Percentiles rank a stretch among this genome's conserved stretches.
Conservation (phyloP, 2,888 invertebrate species). For the Tetranychus piercei region DNA sequence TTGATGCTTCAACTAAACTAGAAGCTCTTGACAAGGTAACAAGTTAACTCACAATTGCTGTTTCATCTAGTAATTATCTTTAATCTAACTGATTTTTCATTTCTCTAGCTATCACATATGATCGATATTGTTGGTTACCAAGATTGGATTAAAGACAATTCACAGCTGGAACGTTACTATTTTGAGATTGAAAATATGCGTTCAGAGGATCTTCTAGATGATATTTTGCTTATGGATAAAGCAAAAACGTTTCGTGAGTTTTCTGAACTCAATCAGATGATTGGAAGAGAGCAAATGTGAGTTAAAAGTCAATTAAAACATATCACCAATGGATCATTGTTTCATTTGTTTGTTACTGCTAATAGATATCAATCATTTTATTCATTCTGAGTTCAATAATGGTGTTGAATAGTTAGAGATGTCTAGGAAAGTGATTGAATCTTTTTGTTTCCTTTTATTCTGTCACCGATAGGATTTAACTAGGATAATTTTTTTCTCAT, state of each 20-base stretch:
- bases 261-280: neutral
- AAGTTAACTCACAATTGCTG: neutral
- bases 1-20: neutral
- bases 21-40: neutral
- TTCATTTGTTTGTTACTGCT: too few species aligned
- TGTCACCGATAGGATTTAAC: too few species aligned
- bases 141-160: neutral
- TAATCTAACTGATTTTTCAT: neutral
- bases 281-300: neutral
- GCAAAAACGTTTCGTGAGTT: conserved; percentile 4
- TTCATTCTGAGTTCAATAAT: too few species aligned
- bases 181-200: conserved; percentile 2
- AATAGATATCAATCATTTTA: too few species aligned
- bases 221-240: neutral
- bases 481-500: too few species aligned
- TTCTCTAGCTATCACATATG: neutral
- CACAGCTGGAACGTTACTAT: neutral
- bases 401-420: too few species aligned
- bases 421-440: too few species aligned
- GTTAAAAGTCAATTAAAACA: neutral
- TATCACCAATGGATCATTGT: too few species aligned
- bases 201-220: neutral
- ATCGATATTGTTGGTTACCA: conserved; percentile 1
- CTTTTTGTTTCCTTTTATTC: too few species aligned
- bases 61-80: too few species aligned